Evolutionary conservation across 2,113 vertebrate species (phyloP).

Genomic region (Triplophysa tibetana): DNA sequence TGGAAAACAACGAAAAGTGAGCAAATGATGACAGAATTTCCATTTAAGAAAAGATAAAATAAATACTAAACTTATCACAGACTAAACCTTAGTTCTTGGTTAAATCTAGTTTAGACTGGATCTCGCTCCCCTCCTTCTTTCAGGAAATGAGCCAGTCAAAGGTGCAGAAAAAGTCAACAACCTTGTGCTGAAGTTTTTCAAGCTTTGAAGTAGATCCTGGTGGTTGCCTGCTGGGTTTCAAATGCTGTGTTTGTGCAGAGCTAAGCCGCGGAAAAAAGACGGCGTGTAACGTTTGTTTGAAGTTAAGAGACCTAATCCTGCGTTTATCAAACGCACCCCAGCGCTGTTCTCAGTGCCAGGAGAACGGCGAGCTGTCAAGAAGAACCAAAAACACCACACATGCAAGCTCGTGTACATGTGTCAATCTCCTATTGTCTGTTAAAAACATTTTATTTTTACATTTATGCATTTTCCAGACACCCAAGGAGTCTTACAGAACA

Average conservation of each 20-base stretch:
- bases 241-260: slow-evolving; percentile 14
- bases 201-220: background rate
- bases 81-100: background rate
- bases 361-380: background rate
- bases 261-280: background rate
- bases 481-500: no score
- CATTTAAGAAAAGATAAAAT: no score
- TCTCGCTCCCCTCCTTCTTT: background rate
- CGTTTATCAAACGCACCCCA: slow-evolving; percentile 8
- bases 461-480: no score
- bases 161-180: slow-evolving; percentile 7
- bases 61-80: background rate
- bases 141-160: slow-evolving; percentile 30
- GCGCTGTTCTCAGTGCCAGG: background rate
- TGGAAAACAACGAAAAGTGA: no score
- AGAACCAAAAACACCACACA: background rate
- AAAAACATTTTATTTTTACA: background rate
- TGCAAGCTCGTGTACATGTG: no score
- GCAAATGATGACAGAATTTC: no score
- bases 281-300: slow-evolving; percentile 5
- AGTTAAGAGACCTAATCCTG: background rate
- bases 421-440: no score
- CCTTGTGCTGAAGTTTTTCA: background rate
- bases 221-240: background rate
- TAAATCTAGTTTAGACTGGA: slow-evolving; percentile 4